A percentile compares a stretch with the other conserved stretches of the same genome.
These are phyloP conservation scores for Pandemis corylana DNA, from an alignment of 2,888 invertebrate species.

Conservation along the genomic window DNA sequence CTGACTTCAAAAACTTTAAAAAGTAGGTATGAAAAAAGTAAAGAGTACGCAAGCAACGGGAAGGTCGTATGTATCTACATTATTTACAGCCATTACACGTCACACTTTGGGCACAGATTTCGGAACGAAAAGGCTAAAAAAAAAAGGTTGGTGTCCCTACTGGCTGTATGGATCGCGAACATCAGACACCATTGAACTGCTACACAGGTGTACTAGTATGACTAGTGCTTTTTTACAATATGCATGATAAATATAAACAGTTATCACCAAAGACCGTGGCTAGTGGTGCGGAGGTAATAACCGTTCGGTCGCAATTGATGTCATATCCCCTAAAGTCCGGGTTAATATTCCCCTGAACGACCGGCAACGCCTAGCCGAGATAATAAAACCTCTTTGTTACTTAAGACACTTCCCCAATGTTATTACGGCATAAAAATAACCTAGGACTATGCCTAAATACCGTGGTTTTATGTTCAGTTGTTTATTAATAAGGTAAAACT, in stretches of 20 bases:
- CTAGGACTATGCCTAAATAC: constrained; percentile 10
- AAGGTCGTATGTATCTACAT: too few relatives aligned
- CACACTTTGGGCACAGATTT: too few relatives aligned
- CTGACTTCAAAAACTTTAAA: too few relatives aligned
- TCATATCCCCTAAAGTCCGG: constrained; percentile 26
- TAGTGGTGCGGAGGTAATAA: constrained; percentile 35
- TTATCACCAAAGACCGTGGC: constrained; percentile 13
- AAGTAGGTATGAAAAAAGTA: too few relatives aligned
- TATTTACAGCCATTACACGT: too few relatives aligned
- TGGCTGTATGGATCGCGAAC: too few relatives aligned
- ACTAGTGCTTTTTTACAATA: neutral
- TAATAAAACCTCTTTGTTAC: constrained; percentile 39
- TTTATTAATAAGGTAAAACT: neutral
- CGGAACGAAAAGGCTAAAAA: too few relatives aligned
- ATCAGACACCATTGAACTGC: too few relatives aligned
- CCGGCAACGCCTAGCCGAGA: constrained; percentile 29
- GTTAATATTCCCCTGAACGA: constrained; percentile 28
- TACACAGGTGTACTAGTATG: too few relatives aligned
- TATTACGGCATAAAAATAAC: constrained; percentile 37
- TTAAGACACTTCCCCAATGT: constrained; percentile 38
- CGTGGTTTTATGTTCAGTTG: constrained; percentile 22
- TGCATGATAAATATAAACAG: constrained; percentile 17
- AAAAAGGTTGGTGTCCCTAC: too few relatives aligned
- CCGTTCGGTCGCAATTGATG: constrained; percentile 28
- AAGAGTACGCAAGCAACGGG: too few relatives aligned